These are phyloP conservation scores for Myotis davidii DNA, from an alignment of 2,113 vertebrate genomes.

Conservation along the genomic window DNA sequence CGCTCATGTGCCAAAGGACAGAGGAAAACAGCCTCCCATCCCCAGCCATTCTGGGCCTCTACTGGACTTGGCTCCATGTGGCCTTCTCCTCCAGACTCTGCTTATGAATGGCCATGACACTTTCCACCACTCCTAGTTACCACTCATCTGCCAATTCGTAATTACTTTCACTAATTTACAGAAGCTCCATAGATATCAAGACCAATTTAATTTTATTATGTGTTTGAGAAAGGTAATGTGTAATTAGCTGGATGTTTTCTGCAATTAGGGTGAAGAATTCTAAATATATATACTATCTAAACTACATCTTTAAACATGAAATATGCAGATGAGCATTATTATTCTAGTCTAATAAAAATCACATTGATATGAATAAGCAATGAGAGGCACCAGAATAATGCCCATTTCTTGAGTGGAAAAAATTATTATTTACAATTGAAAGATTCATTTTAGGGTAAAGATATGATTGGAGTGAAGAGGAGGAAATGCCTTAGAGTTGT, in stretches of 20 bases:
- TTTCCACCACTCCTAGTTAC: neutral
- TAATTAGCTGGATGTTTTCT: slow-evolving; percentile 5
- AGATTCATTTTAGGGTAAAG: neutral
- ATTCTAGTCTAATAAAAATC: slow-evolving; percentile 19
- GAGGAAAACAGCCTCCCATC: neutral
- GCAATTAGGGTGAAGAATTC: neutral
- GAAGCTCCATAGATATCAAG: neutral
- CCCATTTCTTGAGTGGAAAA: neutral
- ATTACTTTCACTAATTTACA: neutral
- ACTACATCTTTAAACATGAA: slow-evolving; percentile 7
- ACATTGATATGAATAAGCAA: neutral
- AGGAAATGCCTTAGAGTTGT: neutral
- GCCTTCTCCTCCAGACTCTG: neutral
- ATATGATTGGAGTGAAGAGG: neutral
- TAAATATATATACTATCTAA: neutral
- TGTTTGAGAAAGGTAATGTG: neutral
- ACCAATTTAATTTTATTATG: slow-evolving; percentile 7
- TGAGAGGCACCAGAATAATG: neutral
- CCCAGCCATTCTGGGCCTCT: neutral
- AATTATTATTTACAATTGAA: slow-evolving; percentile 26
- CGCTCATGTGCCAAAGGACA: neutral
- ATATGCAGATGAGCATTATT: neutral
- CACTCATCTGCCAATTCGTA: neutral
- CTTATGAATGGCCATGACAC: neutral
- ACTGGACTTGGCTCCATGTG: neutral